Conservation (phyloP, 2,888 invertebrate species). For the Tetragonula carbonaria region DNA sequence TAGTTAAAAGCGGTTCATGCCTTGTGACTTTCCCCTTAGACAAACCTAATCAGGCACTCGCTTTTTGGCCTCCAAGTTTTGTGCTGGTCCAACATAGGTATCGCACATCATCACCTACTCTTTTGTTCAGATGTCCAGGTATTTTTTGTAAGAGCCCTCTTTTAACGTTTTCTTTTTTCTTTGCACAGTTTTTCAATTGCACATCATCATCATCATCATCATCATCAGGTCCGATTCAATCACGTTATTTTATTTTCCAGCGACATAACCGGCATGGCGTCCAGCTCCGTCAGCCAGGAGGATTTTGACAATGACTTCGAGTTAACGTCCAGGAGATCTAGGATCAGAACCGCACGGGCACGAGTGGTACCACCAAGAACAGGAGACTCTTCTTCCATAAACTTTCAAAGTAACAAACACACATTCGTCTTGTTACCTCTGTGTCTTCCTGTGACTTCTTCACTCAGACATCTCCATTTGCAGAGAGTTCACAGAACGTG, state of each 20-base stretch:
- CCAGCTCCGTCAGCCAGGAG: slow-evolving; percentile 87
- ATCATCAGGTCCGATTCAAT: not conserved
- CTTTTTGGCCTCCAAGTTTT: slow-evolving; percentile 57
- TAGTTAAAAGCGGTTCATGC: slow-evolving; percentile 55
- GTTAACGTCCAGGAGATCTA: slow-evolving; percentile 85
- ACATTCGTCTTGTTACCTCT: not conserved
- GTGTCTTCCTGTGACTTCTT: not conserved
- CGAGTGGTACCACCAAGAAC: slow-evolving; percentile 78
- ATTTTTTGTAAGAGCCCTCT: slow-evolving; percentile 78
- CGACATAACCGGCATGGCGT: slow-evolving; percentile 85
- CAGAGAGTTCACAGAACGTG: slow-evolving; percentile 73
- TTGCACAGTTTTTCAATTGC: slow-evolving; percentile 42
- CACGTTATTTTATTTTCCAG: slow-evolving; percentile 56
- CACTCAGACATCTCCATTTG: not conserved
- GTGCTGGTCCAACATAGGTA: slow-evolving; percentile 66
- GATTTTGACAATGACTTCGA: slow-evolving; percentile 86
- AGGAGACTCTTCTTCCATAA: slow-evolving; percentile 73
- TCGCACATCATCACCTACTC: slow-evolving; percentile 71
- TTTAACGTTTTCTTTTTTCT: slow-evolving; percentile 47
- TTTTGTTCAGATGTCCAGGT: slow-evolving; percentile 81
- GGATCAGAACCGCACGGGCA: slow-evolving; percentile 85
- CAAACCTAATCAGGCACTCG: slow-evolving; percentile 53
- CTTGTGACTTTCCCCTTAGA: slow-evolving; percentile 59
- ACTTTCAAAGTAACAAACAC: slow-evolving; percentile 73
- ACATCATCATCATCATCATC: not conserved